A percentile compares a stretch with the other conserved stretches of the same genome.
These are phyloP conservation scores for Druon quercuslanigerum DNA, from an alignment of 1,140 invertebrate species.

Conservation along the genomic window DNA sequence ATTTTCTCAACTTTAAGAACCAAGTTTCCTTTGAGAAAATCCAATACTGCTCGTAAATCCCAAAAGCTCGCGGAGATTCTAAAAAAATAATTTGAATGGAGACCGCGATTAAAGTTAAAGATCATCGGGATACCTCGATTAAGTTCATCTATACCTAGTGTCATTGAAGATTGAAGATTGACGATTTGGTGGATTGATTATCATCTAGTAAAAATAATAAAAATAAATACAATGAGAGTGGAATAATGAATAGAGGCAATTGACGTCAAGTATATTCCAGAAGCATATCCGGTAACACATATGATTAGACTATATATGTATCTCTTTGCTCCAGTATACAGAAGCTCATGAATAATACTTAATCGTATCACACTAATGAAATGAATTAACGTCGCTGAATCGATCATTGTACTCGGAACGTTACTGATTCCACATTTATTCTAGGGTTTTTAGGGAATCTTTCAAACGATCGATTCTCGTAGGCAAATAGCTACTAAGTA, in stretches of 20 bases:
- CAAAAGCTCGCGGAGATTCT: too few species aligned
- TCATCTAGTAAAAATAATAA: constrained; percentile 14
- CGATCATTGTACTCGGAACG: constrained; percentile 39
- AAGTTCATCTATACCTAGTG: constrained; percentile 19
- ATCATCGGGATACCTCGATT: background rate
- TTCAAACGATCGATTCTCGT: constrained; percentile 42
- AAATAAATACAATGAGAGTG: background rate
- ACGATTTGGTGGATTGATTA: background rate
- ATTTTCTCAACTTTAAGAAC: too few species aligned
- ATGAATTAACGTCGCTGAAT: constrained; percentile 37
- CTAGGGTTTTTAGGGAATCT: constrained; percentile 20
- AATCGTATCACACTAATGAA: constrained; percentile 42
- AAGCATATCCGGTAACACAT: constrained; percentile 70
- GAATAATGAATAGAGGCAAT: background rate
- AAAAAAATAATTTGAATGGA: too few species aligned
- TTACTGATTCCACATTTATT: constrained; percentile 39
- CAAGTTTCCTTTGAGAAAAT: too few species aligned
- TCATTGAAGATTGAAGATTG: constrained; percentile 2
- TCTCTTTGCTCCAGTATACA: constrained; percentile 52
- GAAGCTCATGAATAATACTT: constrained; percentile 50
- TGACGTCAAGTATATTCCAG: constrained; percentile 43
- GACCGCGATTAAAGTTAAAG: background rate
- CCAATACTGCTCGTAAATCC: too few species aligned
- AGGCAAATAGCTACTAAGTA: constrained; percentile 46
- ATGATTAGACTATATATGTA: constrained; percentile 62